A percentile compares a stretch with the other conserved stretches of the same genome.
Conservation (phyloP, 2,113 vertebrate genomes). For the Anoplopoma fimbria region DNA sequence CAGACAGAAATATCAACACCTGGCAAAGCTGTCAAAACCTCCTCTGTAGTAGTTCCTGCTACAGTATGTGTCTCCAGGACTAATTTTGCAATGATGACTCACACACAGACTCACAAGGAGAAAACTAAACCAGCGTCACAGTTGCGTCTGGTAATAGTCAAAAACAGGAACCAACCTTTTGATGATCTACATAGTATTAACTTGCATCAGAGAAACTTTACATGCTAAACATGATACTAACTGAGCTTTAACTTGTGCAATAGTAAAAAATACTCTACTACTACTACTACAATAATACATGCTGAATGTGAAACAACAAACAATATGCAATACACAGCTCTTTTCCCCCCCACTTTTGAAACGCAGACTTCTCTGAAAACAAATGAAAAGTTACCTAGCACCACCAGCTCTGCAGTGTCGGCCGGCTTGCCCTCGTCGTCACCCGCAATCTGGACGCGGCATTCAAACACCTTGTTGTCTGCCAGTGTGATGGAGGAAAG, state of each 20-base stretch:
- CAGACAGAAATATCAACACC: too few species aligned
- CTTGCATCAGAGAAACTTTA: background rate
- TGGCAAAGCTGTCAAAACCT: too few species aligned
- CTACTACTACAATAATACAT: background rate
- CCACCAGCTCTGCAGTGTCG: slow-evolving; percentile 49
- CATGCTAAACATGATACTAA: background rate
- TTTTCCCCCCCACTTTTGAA: background rate
- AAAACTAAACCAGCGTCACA: too few species aligned
- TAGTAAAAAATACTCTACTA: background rate
- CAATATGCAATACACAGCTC: background rate
- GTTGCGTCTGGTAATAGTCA: background rate
- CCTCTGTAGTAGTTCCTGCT: too few species aligned
- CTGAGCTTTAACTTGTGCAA: background rate
- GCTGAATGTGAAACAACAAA: background rate
- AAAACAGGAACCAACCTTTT: background rate
- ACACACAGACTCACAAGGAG: too few species aligned
- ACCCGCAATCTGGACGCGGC: slow-evolving; percentile 7
- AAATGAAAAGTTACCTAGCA: slow-evolving; percentile 70
- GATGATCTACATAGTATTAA: background rate
- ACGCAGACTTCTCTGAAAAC: background rate
- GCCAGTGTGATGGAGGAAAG: slow-evolving; percentile 34
- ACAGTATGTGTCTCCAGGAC: too few species aligned
- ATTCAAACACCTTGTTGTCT: slow-evolving; percentile 67
- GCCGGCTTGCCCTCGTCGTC: slow-evolving; percentile 38
- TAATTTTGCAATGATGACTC: too few species aligned